Conservation (phyloP, 2,888 invertebrate genomes). For the Drosophila antonietae region DNA sequence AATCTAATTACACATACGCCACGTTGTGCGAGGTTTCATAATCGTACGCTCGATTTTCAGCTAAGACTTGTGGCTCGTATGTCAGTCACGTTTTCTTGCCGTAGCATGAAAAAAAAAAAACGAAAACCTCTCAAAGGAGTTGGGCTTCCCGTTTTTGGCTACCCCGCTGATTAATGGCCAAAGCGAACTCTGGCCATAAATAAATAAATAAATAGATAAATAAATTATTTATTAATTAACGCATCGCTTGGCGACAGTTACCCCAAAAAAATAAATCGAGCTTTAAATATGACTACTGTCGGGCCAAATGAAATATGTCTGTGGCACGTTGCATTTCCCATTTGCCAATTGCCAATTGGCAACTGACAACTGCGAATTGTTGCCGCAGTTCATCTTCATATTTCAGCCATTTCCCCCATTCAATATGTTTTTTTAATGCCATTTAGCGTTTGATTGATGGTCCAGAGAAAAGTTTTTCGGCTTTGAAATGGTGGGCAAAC, state of each 20-base stretch:
- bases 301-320: conserved; percentile 18
- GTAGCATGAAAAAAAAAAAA: conserved; percentile 13
- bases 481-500: conserved; percentile 27
- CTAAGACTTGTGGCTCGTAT: conserved; percentile 36
- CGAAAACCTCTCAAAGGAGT: conserved; percentile 73
- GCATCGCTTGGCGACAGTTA: conserved; percentile 47
- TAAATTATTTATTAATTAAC: conserved; percentile 80
- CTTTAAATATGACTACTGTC: conserved; percentile 33
- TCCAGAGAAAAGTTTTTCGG: conserved; percentile 28
- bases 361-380: conserved; percentile 21
- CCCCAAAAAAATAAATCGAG: conserved; percentile 31
- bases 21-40: conserved; percentile 73
- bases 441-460: conserved; percentile 66
- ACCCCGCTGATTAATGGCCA: conserved; percentile 75
- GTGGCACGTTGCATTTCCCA: conserved; percentile 32
- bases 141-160: conserved; percentile 58
- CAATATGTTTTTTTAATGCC: conserved; percentile 44
- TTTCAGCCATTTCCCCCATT: conserved; percentile 37
- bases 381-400: conserved; percentile 70
- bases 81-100: conserved; percentile 77
- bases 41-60: conserved; percentile 37
- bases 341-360: conserved; percentile 32
- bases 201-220: conserved; percentile 63
- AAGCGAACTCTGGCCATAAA: conserved; percentile 75
- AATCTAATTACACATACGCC: conserved; percentile 81